Percentiles rank a stretch among this genome's conserved stretches.
Evolutionary conservation across 2,113 vertebrate genomes (phyloP).

Genomic region (Crocuta crocuta): DNA sequence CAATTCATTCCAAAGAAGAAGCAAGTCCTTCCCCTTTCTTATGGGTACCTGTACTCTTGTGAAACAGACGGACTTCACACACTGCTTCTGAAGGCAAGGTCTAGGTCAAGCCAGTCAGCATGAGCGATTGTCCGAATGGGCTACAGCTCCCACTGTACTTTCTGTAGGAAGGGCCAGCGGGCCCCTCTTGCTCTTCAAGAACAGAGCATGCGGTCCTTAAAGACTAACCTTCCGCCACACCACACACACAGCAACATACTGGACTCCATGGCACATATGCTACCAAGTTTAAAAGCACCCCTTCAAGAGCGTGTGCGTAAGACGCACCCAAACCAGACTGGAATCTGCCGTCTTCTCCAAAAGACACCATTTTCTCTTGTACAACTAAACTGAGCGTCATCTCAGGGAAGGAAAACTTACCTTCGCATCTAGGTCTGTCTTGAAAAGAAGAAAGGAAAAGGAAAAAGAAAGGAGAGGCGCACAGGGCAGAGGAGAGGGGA

Average conservation of each 20-base stretch:
- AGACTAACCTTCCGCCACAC: background rate
- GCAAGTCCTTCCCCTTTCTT: background rate
- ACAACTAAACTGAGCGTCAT: background rate
- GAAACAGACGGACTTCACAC: background rate
- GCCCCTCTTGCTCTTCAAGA: background rate
- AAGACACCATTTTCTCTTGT: background rate
- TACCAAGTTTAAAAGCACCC: background rate
- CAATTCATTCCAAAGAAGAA: background rate
- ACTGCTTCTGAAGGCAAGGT: background rate
- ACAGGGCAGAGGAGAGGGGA: accelerated
- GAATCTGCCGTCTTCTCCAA: background rate
- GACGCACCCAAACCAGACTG: background rate
- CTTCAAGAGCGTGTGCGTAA: accelerated
- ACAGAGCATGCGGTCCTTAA: background rate
- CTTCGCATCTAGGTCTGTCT: background rate
- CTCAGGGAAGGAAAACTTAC: background rate
- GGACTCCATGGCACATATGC: background rate
- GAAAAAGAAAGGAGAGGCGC: background rate
- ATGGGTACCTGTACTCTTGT: background rate
- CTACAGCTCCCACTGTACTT: background rate
- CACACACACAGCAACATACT: background rate
- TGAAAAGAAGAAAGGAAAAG: background rate
- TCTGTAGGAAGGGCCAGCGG: background rate
- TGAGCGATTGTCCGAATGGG: background rate
- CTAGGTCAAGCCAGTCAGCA: background rate